Base-by-base conservation (phyloP, 2,113 vertebrate genomes). In the Antechinus stuartii region DNA sequence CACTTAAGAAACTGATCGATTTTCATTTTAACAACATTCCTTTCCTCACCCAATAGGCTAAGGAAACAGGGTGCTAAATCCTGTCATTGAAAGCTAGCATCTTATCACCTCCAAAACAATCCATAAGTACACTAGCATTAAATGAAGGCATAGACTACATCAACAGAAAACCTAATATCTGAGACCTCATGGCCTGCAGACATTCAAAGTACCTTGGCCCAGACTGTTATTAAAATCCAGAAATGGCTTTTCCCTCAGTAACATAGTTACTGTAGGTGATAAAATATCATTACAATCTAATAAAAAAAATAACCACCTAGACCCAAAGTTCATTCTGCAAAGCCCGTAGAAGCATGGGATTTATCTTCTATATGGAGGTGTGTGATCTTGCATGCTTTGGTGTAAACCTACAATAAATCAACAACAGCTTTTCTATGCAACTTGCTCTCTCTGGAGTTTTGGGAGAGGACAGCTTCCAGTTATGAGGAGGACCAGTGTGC, bases 221-320 rank as follows among this genome's bases (percentile, higher is more conserved):
- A 68, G 24, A 91, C 25, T 91, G 93, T 54, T 68, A 68, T 91
- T 94, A 68, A 94, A 91, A 91, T 91, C 12, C 26, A 91, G 55
- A 61, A 26, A 68, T 55, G 35, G 47, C 49, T 91, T 91, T 84
- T 54, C 52, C 57, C 89, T 94, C 54, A 16, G 55, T 61, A 94
- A 25, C 89, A 56, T 16, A 76, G 55, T 94, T 91, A 91, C 35
- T n/a, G 90, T 91, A 91, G 53, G 61, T 27, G 42, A 89, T n/a
- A 94, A 84, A 53, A 49, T 49, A 35, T 26, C 61, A 91, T 89
- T 89, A 89, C 42, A 89, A 50, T n/a, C 25, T 76, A 54, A 91
- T 91, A 47, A 46, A 54, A 84, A 90, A 76, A 91, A 76, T 55
- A 30, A 76, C 50, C 53, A 89, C 50, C 52, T 89, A 46, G 10